Evolutionary conservation across 2,888 invertebrate species (phyloP).

Genomic region (Amaurobius ferox): DNA sequence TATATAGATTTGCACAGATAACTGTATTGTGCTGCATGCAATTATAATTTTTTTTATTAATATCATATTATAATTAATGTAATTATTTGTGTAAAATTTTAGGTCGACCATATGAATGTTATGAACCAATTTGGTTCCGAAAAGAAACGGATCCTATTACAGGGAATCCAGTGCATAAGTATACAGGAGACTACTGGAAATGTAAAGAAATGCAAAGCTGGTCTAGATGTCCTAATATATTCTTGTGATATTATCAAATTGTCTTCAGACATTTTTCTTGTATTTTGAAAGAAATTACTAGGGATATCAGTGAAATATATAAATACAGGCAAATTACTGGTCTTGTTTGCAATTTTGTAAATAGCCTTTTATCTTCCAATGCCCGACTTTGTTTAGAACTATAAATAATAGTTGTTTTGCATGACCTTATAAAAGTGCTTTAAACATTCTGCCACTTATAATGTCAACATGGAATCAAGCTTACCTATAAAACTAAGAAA

Average conservation of each 20-base stretch:
- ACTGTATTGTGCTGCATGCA: no score
- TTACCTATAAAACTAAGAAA: no score
- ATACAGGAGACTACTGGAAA: conserved; percentile 94
- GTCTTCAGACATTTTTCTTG: conserved; percentile 59
- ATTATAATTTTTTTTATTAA: no score
- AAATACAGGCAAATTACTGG: background rate
- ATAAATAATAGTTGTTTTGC: conserved; percentile 6
- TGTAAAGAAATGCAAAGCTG: conserved; percentile 92
- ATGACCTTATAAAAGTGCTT: conserved; percentile 3
- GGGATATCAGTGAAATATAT: background rate
- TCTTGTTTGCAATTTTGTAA: background rate
- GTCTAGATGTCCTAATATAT: conserved; percentile 94
- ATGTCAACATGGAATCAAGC: background rate
- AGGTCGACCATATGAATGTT: conserved; percentile 84
- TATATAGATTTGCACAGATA: no score
- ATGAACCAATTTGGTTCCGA: conserved; percentile 93
- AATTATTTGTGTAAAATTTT: no score
- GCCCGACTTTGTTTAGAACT: background rate
- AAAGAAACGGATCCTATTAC: conserved; percentile 85
- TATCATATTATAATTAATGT: no score
- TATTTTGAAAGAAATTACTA: background rate
- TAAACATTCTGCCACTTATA: background rate
- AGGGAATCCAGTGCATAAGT: conserved; percentile 86
- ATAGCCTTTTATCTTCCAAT: conserved; percentile 4
- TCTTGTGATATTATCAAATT: conserved; percentile 76